phyloP scores from a whole-genome alignment of 2,113 vertebrate species.

The Vidua chalybeata region DNA sequence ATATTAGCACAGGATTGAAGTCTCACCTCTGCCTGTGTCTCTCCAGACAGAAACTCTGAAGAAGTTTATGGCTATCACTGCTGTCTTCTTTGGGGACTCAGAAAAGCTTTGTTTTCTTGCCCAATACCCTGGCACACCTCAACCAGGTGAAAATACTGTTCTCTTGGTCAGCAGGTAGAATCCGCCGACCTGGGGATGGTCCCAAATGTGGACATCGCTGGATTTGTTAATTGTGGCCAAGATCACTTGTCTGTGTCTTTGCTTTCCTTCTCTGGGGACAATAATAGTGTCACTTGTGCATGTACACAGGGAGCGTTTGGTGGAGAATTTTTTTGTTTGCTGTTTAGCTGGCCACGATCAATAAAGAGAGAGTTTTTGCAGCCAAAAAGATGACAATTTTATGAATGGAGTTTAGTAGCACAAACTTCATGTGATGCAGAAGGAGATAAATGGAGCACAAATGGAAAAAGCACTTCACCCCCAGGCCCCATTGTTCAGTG shows the following conservation, averaged over 20 bases:
- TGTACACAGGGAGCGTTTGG: background rate
- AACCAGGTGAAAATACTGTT: background rate
- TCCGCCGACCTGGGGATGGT: fast-evolving
- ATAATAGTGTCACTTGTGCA: fast-evolving
- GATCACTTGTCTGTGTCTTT: background rate
- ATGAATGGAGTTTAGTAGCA: constrained; percentile 27
- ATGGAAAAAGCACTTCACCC: constrained; percentile 49
- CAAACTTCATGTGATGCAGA: constrained; percentile 17
- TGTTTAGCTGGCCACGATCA: background rate
- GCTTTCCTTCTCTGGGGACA: background rate
- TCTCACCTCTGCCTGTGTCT: background rate
- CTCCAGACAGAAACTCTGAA: background rate
- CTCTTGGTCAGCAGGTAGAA: background rate
- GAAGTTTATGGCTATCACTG: background rate
- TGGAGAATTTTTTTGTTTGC: background rate
- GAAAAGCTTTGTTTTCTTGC: background rate
- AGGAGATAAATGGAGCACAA: constrained; percentile 59
- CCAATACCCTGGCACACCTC: background rate
- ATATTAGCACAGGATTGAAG: background rate
- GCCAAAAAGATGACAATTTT: background rate
- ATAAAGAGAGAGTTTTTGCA: background rate
- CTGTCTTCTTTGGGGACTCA: background rate
- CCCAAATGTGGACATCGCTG: fast-evolving
- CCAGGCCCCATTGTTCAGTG: constrained; percentile 50
- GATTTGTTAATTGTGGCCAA: background rate